Evolutionary conservation across 2,888 invertebrate species (phyloP), one percentile per base, ranked within the genome.

Genomic region (Diaphora mendica): DNA sequence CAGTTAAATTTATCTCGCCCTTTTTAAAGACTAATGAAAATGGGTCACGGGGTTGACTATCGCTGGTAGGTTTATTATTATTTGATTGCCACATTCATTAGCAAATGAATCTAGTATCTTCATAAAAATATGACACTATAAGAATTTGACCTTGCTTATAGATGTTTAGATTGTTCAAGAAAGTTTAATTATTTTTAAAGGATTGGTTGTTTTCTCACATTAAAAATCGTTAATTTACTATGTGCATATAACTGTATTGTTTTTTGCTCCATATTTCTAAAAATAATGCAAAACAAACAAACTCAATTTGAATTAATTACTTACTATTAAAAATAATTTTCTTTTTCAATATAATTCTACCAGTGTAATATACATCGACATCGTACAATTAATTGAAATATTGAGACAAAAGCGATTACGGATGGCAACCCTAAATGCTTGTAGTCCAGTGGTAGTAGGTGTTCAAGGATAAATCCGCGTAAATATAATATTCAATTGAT

Each of bases 1-100:
- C 79, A 89, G 88, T 90, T 94, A 94, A 91, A 91, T 91, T 89
- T 94, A 93, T 91, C 93, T 87, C 87, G 91, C 82, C 90, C 93
- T 91, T 92, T 91, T 94, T 91, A 89, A 86, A 89, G 89, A 92
- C 91, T 92, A 85, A 88, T 84, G 87, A 88, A 94, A 91, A 87
- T 92, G 85, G 93, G 93, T 89, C 93, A 92, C 88, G 86, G 89
- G 90, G 91, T 90, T 89, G 87, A 85, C 86, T 84, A 81, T 86
- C 80, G 80, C 69, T 39, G 62, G 44, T 74, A 74, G 68, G 51
- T n/a, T n/a, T n/a, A n/a, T n/a, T n/a, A n/a, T n/a, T n/a, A n/a
- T n/a, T n/a, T n/a, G n/a, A 62, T 35, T 64, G 33, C 62, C 59
- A 26, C 59, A 13, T 26, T 59, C 17, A 71, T 76, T 35, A 30